Percentiles rank a stretch among this genome's conserved stretches.
Conservation (phyloP, 2,797 vertebrate genomes). For the Holocentrus rufus region DNA sequence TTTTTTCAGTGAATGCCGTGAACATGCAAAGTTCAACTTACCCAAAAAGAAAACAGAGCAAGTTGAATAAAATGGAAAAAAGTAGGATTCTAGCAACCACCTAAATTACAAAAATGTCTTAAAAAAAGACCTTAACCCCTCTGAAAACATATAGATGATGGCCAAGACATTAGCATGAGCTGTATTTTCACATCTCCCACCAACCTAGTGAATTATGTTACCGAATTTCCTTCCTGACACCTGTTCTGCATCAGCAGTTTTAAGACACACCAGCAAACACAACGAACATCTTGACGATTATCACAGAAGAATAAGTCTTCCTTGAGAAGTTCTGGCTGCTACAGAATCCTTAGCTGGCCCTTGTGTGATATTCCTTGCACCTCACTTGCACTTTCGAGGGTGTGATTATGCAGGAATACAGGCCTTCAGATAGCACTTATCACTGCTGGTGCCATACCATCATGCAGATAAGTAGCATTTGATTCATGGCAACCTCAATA, state of each 20-base stretch:
- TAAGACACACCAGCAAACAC: constrained; percentile 22
- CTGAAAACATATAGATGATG: neutral
- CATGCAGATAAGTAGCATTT: constrained; percentile 39
- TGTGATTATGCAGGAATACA: constrained; percentile 13
- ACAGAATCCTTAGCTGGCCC: neutral
- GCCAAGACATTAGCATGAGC: neutral
- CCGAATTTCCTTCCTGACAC: constrained; percentile 29
- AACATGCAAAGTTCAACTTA: constrained; percentile 10
- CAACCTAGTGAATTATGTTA: constrained; percentile 22
- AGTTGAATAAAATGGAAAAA: neutral
- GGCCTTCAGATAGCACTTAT: neutral
- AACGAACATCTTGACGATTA: neutral
- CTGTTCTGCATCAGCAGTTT: constrained; percentile 33
- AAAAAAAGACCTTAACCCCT: constrained; percentile 4
- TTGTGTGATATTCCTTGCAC: constrained; percentile 11
- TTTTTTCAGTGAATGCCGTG: constrained; percentile 2
- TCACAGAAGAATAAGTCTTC: neutral
- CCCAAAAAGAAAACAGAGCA: neutral
- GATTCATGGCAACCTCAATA: constrained; percentile 32
- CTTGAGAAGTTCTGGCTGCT: constrained; percentile 16
- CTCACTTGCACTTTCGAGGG: constrained; percentile 5
- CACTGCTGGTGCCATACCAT: constrained; percentile 7
- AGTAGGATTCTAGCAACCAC: neutral
- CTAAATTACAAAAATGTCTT: neutral
- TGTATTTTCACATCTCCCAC: constrained; percentile 25